Evolutionary conservation across 2,888 invertebrate species (phyloP), one percentile per base, ranked within the genome.

Genomic region (Pediacus dermestoides): DNA sequence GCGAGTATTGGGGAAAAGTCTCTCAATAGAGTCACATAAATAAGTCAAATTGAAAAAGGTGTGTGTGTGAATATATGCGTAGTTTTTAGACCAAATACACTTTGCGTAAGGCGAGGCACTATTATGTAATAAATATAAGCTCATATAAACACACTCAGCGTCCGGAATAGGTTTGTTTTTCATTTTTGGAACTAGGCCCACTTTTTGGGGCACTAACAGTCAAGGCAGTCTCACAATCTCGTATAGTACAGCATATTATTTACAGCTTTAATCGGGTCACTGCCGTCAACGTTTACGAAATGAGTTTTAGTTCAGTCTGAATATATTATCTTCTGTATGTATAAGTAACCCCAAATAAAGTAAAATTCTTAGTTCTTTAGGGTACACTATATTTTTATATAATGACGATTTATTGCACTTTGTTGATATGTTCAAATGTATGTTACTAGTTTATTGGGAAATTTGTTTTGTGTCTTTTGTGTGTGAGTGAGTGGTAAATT

Each of bases 101-200:
- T 52, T 49, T 53, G 50, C 50, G 50, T 70, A 71, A 70, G 74
- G 73, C 76, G 77, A 78, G 77, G 77, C 77, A 78, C 77, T 54
- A 52, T 49, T 50, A 49, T 47, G 41, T 49, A 55, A 47, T 55
- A 48, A 72, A 67, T 72, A 70, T 78, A 78, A 78, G 77, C 77
- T 78, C 77, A 75, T 77, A 74, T 76, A 75, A 76, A 77, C 75
- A 74, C 74, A 75, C 74, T 55, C 52, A 45, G 43, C 39, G 46
- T 41, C 42, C 28, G 40, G 45, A 55, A 52, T 50, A n/a, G n/a
- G 51, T 52, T 50, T 44, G 30, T 36, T 37, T 34, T 33, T 48
- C 43, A 47, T 44, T 36, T 35, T 34, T 37, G 31, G 23, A 30
- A 32, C 16, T 36, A 30, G 32, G 42, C 44, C 46, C 38, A 48